Conservation (phyloP, 2,888 invertebrate species). For the Villa cingulata region DNA sequence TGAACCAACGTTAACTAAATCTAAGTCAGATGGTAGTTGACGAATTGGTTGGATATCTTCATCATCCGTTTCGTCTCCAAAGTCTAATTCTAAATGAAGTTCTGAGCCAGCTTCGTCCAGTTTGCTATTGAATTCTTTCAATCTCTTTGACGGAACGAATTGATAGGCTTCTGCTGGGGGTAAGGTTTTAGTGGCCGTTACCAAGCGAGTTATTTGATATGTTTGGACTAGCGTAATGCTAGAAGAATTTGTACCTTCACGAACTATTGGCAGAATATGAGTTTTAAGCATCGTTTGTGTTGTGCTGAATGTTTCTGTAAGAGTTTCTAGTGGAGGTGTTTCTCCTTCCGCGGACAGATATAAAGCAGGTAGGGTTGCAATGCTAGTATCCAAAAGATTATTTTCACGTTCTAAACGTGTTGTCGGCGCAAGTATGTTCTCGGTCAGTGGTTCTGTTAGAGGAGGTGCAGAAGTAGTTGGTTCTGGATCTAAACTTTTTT, state of each 20-base stretch:
- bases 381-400: conserved; percentile 55
- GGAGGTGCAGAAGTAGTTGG: conserved; percentile 42
- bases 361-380: conserved; percentile 71
- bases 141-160: conserved; percentile 70
- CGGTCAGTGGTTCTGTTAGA: conserved; percentile 65
- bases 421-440: conserved; percentile 72
- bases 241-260: conserved; percentile 57
- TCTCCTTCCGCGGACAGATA: conserved; percentile 61
- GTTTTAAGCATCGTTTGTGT: conserved; percentile 80
- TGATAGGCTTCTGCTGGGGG: conserved; percentile 79
- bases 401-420: conserved; percentile 60
- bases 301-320: conserved; percentile 83
- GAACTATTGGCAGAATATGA: conserved; percentile 71
- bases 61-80: conserved; percentile 61
- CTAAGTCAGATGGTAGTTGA: conserved; percentile 49
- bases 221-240: conserved; percentile 78
- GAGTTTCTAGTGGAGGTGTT: conserved; percentile 75
- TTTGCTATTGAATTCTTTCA: conserved; percentile 78
- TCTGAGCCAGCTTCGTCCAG: conserved; percentile 83
- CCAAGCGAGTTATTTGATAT: conserved; percentile 71
- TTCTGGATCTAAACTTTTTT: conserved; percentile 56
- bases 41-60: conserved; percentile 36
- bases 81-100: conserved; percentile 70
- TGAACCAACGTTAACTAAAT: conserved; percentile 57
- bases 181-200: conserved; percentile 80